A percentile compares a stretch with the other conserved stretches of the same genome.
Evolutionary conservation across 1,140 invertebrate genomes (phyloP).

Genomic region (Maniola jurtina): DNA sequence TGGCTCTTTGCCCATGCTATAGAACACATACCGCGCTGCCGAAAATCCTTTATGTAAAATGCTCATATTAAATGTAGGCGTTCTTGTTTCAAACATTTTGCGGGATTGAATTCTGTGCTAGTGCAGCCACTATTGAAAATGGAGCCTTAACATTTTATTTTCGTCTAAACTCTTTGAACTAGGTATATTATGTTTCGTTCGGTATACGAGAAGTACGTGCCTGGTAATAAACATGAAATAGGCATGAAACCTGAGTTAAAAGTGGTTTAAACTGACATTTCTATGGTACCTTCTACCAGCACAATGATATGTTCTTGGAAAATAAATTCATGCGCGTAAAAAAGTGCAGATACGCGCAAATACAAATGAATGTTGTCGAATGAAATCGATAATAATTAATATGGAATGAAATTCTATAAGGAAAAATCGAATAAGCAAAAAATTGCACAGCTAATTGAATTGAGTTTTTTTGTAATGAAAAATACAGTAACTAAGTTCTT

Average conservation of each 20-base stretch:
- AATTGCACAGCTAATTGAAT: too few species aligned
- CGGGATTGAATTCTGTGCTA: conserved; percentile 5
- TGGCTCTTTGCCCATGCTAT: background rate
- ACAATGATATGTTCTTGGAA: too few species aligned
- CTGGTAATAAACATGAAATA: background rate
- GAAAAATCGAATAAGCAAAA: too few species aligned
- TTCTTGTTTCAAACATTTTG: conserved; percentile 14
- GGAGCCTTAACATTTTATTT: conserved; percentile 4
- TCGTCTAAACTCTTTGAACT: conserved; percentile 9
- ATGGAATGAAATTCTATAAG: too few species aligned
- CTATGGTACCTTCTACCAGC: too few species aligned
- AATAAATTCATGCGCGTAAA: too few species aligned
- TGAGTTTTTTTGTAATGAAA: too few species aligned
- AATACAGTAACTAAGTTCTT: too few species aligned
- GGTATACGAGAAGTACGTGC: background rate
- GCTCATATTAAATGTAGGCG: conserved; percentile 12
- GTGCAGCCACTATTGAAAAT: conserved; percentile 13
- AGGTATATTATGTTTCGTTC: background rate
- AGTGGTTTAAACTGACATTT: too few species aligned
- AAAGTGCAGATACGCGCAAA: too few species aligned
- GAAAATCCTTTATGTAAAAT: conserved; percentile 7
- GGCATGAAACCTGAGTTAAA: background rate
- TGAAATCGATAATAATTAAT: too few species aligned
- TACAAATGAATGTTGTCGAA: too few species aligned
- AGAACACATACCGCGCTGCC: background rate